Conservation (phyloP, 2,888 invertebrate species). For the Meloe dianella region DNA sequence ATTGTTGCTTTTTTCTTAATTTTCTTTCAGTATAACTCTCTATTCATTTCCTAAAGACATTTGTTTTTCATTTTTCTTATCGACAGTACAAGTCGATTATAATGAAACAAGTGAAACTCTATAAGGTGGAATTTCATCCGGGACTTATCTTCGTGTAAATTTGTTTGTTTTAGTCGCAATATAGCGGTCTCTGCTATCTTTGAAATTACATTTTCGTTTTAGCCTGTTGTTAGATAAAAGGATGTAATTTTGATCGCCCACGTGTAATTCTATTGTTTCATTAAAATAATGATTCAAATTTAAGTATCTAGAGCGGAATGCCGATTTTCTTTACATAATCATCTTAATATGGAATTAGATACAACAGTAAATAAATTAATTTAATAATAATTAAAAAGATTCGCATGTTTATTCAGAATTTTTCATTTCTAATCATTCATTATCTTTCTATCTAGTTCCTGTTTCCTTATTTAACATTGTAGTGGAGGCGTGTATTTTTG, state of each 20-base stretch:
- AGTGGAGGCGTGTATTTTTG: constrained; percentile 5
- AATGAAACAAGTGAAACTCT: no score
- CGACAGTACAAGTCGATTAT: no score
- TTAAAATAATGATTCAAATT: not conserved
- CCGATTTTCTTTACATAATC: not conserved
- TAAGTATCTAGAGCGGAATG: not conserved
- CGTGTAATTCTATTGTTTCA: constrained; percentile 1
- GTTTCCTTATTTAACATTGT: not conserved
- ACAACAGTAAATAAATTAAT: not conserved
- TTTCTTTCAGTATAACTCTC: not conserved
- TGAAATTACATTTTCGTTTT: not conserved
- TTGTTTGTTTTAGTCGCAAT: not conserved
- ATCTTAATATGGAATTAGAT: not conserved
- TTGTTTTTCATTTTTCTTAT: no score
- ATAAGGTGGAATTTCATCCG: no score
- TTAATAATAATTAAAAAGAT: not conserved
- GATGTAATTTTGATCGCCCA: not conserved
- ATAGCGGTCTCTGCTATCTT: not conserved
- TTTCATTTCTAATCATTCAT: not conserved
- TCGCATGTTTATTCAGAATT: not conserved
- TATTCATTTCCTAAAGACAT: not conserved
- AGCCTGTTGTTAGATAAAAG: not conserved
- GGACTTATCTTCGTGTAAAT: no score
- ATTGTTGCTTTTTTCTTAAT: not conserved
- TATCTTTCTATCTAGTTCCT: not conserved